Base-by-base conservation (phyloP, 2,113 vertebrate species). In the Chaetura pelagica region DNA sequence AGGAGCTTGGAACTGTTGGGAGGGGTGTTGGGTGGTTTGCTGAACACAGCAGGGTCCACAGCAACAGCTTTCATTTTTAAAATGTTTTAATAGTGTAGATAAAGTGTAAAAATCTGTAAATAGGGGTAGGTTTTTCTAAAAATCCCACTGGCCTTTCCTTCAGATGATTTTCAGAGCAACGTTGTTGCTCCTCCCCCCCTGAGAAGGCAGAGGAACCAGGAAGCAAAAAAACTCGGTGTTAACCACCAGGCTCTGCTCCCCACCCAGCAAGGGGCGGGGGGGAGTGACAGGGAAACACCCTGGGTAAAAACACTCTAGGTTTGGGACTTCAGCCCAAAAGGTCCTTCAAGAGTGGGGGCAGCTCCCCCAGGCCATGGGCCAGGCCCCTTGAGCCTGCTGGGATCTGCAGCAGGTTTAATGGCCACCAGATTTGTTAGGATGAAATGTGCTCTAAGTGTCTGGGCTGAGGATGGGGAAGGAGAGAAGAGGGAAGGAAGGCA, bases 321-420 rank as follows among this genome's bases (percentile, higher is more conserved):
- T 10, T 6, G n/a, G 26, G 20, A 19, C 48, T 9, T 7, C 1
- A 12, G 18, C 76, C 63, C n/a, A 4, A 27, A 23, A 23, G 4
- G 22, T 29, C 48, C 71, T 16, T 7, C 7, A 2, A 15, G 26
- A 16, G 35, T 13, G 0, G 44, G 27, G 12, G 26, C 8, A 14
- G 2, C n/a, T 13, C 67, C 12, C 40, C 1, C 0, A 5, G 32
- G 48, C 48, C 48, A 46, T 19, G 18, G 48, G 15, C 35, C 27
- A 6, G 21, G 9, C n/a, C 12, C 5, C 38, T 7, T 40, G 42
- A n/a, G 44, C 46, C 44, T 1, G 1, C 40, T 1, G 6, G 3
- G 2, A 7, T 1, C 9, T 0, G 2, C 2, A 1, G 12, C 3
- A 0, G 9, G 58, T 24, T 24, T 12, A n/a, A 26, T 0, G 5